A percentile compares a stretch with the other conserved stretches of the same genome.
These are phyloP conservation scores for Polypterus bichir DNA, from an alignment of 2,113 vertebrate genomes.

Conservation along the genomic window DNA sequence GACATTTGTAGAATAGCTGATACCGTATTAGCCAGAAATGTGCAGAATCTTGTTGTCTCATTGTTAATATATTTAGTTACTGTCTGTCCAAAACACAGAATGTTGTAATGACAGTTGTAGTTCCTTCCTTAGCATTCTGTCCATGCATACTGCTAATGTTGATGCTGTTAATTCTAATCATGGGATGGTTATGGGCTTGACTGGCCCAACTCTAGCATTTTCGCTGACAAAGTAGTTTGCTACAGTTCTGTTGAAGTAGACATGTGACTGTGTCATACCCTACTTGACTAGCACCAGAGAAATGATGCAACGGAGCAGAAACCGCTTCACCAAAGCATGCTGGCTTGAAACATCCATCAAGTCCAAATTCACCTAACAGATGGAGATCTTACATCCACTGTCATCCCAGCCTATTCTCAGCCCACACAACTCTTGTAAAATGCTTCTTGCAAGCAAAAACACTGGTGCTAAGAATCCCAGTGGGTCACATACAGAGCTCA, in stretches of 20 bases:
- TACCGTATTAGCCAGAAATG: conserved; percentile 11
- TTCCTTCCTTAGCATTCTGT: conserved; percentile 7
- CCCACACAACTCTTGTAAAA: too few relatives aligned
- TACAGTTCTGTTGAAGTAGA: conserved; percentile 1
- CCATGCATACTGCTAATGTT: conserved; percentile 4
- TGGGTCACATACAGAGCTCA: too few relatives aligned
- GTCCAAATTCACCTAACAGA: not conserved
- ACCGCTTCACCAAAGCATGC: conserved; percentile 3
- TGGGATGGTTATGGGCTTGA: conserved; percentile 6
- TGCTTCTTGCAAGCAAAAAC: too few relatives aligned
- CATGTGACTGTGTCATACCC: conserved; percentile 10
- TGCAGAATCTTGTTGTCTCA: conserved; percentile 7
- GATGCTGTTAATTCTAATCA: conserved; percentile 14
- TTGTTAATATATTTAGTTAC: conserved; percentile 14
- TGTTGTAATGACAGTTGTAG: not conserved
- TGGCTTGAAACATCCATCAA: conserved; percentile 10
- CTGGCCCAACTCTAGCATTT: conserved; percentile 8
- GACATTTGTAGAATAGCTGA: conserved; percentile 8
- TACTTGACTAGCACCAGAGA: conserved; percentile 4
- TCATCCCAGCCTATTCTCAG: not conserved
- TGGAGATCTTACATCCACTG: conserved; percentile 9
- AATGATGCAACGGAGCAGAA: conserved; percentile 9
- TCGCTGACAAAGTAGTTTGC: conserved; percentile 10
- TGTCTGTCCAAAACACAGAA: conserved; percentile 12
- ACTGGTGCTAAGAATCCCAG: too few relatives aligned